These are phyloP conservation scores for Drosophila ezoana DNA, from an alignment of 2,888 invertebrate genomes.

Conservation along the genomic window DNA sequence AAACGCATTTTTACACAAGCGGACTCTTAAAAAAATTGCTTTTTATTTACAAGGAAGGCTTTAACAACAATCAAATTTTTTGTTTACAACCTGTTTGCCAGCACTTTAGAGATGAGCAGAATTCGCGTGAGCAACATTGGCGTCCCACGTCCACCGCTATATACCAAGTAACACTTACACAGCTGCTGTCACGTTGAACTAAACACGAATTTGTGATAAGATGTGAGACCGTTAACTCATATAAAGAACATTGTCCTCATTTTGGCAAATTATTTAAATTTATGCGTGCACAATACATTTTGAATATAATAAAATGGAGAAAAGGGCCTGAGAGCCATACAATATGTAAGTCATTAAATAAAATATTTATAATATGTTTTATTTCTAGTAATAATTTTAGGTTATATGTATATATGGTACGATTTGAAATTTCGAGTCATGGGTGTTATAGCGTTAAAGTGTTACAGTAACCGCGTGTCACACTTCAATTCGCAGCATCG, in stretches of 20 bases:
- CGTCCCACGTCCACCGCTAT: no score
- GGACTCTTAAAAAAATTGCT: conserved; percentile 20
- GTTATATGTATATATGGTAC: no score
- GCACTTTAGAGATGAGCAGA: conserved; percentile 31
- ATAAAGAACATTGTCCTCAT: no score
- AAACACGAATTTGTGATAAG: neutral
- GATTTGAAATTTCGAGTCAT: no score
- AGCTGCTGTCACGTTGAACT: neutral
- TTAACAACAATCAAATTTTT: conserved; percentile 34
- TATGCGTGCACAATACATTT: no score
- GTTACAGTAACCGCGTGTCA: neutral
- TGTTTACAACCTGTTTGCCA: conserved; percentile 71
- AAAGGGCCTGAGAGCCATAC: no score
- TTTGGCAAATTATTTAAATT: no score
- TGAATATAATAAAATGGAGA: no score
- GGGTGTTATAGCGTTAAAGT: neutral
- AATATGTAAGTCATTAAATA: no score
- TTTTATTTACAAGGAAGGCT: conserved; percentile 27
- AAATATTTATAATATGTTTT: no score
- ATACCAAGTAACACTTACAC: conserved; percentile 21
- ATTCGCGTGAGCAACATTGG: neutral
- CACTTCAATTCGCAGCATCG: neutral
- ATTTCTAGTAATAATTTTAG: no score
- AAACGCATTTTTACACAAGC: conserved; percentile 78
- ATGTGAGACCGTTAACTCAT: no score